These are phyloP conservation scores for Ciconia nigra DNA, from an alignment of 2,797 vertebrate genomes.

Conservation along the genomic window DNA sequence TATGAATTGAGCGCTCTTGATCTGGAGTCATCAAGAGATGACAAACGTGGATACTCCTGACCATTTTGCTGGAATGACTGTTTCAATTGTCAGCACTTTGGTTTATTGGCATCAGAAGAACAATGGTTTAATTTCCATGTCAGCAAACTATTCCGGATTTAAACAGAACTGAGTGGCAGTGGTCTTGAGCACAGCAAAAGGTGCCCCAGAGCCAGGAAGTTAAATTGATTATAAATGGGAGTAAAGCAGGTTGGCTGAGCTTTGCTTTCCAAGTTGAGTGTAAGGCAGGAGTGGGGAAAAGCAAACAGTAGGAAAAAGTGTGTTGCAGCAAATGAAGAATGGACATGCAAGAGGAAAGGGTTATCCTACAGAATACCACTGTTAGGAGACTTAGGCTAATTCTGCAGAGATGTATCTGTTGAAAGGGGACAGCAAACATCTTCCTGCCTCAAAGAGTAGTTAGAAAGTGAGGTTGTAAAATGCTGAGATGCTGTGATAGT, in stretches of 20 bases:
- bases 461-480: background rate
- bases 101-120: slow-evolving; percentile 13
- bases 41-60: background rate
- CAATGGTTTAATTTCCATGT: slow-evolving; percentile 24
- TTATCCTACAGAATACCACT: background rate
- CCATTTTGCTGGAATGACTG: background rate
- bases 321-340: background rate
- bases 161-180: background rate
- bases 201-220: slow-evolving; percentile 1
- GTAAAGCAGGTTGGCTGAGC: background rate
- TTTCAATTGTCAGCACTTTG: slow-evolving; percentile 8
- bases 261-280: background rate
- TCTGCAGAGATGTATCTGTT: background rate
- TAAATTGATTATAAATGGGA: background rate
- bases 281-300: background rate
- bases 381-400: background rate
- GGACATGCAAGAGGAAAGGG: background rate
- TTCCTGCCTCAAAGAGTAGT: background rate
- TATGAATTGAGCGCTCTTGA: slow-evolving; percentile 21
- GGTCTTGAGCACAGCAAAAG: background rate
- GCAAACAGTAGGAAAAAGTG: background rate
- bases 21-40: background rate
- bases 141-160: slow-evolving; percentile 31
- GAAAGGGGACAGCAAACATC: background rate
- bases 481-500: background rate